Evolutionary conservation across 2,797 vertebrate species (phyloP).

Genomic region (Rhinatrema bivittatum): DNA sequence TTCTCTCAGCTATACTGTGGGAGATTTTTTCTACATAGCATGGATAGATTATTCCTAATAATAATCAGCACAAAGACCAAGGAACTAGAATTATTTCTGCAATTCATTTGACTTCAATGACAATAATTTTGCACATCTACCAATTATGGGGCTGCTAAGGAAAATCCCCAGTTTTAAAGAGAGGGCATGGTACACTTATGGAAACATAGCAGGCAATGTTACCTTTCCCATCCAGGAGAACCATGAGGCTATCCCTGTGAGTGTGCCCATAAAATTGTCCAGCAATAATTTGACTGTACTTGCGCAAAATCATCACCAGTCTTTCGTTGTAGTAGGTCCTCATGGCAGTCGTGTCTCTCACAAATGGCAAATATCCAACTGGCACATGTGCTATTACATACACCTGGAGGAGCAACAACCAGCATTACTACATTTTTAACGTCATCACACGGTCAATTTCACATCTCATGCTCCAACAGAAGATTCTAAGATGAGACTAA

Average conservation of each 20-base stretch:
- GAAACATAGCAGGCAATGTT: conserved; percentile 12
- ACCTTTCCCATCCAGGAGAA: conserved; percentile 78
- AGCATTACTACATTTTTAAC: conserved; percentile 4
- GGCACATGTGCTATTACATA: conserved; percentile 89
- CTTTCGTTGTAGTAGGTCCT: conserved; percentile 70
- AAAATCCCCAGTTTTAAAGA: no score
- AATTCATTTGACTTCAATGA: no score
- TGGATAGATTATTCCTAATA: no score
- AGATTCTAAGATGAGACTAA: background rate
- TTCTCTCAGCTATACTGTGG: no score
- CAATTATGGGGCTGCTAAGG: no score
- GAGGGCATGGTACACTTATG: no score
- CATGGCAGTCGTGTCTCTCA: conserved; percentile 58
- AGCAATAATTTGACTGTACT: conserved; percentile 67
- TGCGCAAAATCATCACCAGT: conserved; percentile 75
- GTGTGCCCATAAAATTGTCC: conserved; percentile 95
- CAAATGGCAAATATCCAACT: conserved; percentile 75
- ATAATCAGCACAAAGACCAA: no score
- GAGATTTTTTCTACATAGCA: no score
- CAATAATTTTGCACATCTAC: no score
- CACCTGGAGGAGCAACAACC: conserved; percentile 56
- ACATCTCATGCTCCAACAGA: background rate
- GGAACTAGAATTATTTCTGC: no score
- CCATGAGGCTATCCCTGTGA: conserved; percentile 87
- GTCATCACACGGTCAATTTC: background rate